These are phyloP conservation scores for Diabrotica balteata DNA, from an alignment of 2,888 invertebrate species.

Conservation along the genomic window DNA sequence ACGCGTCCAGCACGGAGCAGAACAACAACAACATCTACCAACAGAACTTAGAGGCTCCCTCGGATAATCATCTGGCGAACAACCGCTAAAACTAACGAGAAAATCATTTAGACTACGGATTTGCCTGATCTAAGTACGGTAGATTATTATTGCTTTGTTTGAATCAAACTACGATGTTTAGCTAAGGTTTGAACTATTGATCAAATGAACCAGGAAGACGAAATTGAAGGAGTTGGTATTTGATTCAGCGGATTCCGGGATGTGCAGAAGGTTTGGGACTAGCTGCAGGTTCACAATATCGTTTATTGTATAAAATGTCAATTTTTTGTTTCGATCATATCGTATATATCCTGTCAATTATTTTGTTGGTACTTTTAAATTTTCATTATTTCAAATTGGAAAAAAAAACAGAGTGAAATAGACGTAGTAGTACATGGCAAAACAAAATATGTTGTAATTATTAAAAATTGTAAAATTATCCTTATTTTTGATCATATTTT, in stretches of 20 bases:
- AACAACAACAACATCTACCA: constrained; percentile 66
- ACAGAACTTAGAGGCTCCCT: constrained; percentile 62
- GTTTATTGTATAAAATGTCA: neutral
- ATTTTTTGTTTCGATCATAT: too few species aligned
- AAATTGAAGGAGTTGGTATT: constrained; percentile 11
- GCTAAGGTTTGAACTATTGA: constrained; percentile 10
- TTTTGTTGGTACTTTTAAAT: neutral
- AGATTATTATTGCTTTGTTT: constrained; percentile 16
- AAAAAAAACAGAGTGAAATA: too few species aligned
- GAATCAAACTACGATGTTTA: constrained; percentile 28
- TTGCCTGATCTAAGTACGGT: constrained; percentile 12
- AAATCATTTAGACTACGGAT: constrained; percentile 2
- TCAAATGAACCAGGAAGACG: constrained; percentile 1
- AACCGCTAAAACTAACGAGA: constrained; percentile 38
- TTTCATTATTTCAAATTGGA: too few species aligned
- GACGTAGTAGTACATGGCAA: too few species aligned
- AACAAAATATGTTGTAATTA: too few species aligned
- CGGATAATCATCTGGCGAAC: constrained; percentile 53
- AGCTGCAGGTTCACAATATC: neutral
- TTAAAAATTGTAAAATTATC: too few species aligned
- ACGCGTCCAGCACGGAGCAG: constrained; percentile 56
- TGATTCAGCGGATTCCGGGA: neutral
- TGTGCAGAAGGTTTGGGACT: constrained; percentile 17
- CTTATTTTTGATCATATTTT: too few species aligned
- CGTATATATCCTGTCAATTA: neutral